These are phyloP conservation scores for Chrysolina haemoptera DNA, from an alignment of 2,888 invertebrate species.

Conservation along the genomic window DNA sequence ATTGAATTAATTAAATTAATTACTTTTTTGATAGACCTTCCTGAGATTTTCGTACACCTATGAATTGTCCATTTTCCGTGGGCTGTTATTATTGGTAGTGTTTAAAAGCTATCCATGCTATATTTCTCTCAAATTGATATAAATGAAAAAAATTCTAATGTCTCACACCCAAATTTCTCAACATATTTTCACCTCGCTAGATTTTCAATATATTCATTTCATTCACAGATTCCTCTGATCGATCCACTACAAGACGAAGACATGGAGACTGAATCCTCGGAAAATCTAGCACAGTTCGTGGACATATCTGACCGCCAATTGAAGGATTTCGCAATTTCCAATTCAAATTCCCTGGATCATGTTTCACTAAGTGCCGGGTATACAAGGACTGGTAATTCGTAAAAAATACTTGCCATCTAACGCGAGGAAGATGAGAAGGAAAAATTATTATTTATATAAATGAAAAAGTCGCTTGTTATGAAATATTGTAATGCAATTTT, in stretches of 20 bases:
- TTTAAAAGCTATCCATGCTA: no score
- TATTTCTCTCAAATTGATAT: no score
- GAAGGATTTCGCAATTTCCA: constrained; percentile 53
- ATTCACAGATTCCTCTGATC: constrained; percentile 43
- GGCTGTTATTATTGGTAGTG: no score
- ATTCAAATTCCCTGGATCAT: constrained; percentile 46
- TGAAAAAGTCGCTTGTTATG: constrained; percentile 8
- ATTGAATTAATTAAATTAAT: no score
- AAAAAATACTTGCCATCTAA: constrained; percentile 32
- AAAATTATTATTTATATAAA: constrained; percentile 12
- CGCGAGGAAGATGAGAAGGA: constrained; percentile 29
- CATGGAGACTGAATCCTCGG: constrained; percentile 49
- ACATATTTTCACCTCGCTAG: no score
- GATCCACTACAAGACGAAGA: constrained; percentile 45
- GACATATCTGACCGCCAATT: constrained; percentile 46
- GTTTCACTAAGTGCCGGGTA: constrained; percentile 57
- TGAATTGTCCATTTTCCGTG: no score
- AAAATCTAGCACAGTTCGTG: constrained; percentile 40
- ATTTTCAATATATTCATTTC: not conserved
- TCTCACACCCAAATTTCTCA: no score
- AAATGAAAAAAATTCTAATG: no score
- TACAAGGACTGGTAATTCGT: constrained; percentile 61
- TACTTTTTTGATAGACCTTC: no score
- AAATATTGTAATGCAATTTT: not conserved
- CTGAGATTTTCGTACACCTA: no score